Percentiles rank a stretch among this genome's conserved stretches.
phyloP scores from a whole-genome alignment of 1,140 invertebrate genomes.

The Hycleus phaleratus region DNA sequence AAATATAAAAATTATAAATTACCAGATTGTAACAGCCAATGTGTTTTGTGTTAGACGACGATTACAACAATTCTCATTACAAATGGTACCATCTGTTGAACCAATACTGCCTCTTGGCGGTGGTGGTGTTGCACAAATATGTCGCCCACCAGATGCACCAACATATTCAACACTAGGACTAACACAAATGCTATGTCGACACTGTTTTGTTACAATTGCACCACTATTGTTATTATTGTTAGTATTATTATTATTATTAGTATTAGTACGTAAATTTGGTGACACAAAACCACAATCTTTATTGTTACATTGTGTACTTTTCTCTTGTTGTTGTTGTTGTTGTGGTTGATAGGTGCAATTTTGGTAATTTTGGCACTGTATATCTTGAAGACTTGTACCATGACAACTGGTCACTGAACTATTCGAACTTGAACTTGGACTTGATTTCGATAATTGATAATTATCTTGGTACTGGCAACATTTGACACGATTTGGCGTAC shows the following conservation, averaged over 20 bases:
- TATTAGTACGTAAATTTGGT: conserved; percentile 33
- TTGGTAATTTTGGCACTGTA: conserved; percentile 40
- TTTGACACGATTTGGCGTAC: conserved; percentile 33
- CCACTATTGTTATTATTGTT: too few relatives aligned
- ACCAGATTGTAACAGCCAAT: conserved; percentile 55
- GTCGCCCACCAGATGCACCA: conserved; percentile 47
- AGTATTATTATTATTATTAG: too few relatives aligned
- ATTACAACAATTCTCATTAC: conserved; percentile 39
- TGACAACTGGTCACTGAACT: conserved; percentile 37
- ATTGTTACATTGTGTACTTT: conserved; percentile 34
- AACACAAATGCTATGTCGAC: conserved; percentile 34
- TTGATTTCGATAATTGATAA: conserved; percentile 37
- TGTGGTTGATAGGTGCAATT: conserved; percentile 5
- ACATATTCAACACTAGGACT: conserved; percentile 48
- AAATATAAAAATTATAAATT: conserved; percentile 38
- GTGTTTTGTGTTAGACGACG: conserved; percentile 41
- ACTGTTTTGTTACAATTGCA: conserved; percentile 38
- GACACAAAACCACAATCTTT: conserved; percentile 42
- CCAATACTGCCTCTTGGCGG: conserved; percentile 41
- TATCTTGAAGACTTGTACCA: conserved; percentile 33
- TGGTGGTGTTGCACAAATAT: conserved; percentile 53
- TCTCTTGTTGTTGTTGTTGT: conserved; percentile 30
- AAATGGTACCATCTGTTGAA: conserved; percentile 34
- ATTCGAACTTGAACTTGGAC: conserved; percentile 45
- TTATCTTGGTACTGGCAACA: conserved; percentile 36